Percentiles rank a stretch among this genome's conserved stretches.
Conservation (phyloP, 2,797 vertebrate species). For the Brotula barbata region DNA sequence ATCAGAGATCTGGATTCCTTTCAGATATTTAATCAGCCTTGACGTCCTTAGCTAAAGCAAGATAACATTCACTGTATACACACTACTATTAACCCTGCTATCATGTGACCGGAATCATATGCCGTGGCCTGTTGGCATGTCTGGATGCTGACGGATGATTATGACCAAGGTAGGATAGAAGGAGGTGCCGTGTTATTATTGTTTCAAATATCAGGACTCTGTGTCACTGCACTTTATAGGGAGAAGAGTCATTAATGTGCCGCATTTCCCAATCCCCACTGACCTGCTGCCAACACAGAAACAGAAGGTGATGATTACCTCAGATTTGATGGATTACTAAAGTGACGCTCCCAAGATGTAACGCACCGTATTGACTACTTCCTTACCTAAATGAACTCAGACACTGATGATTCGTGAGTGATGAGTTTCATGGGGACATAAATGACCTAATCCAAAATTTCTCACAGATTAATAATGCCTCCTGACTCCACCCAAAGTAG, state of each 20-base stretch:
- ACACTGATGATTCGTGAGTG: not conserved
- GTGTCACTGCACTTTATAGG: not conserved
- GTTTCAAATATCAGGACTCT: constrained; percentile 4
- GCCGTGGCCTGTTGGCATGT: not conserved
- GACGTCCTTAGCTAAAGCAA: not conserved
- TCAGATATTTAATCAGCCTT: not conserved
- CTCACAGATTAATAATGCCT: not conserved
- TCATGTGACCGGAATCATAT: not conserved
- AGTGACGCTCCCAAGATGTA: no score
- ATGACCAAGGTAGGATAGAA: not conserved
- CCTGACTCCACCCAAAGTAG: constrained; percentile 6
- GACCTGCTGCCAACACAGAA: not conserved
- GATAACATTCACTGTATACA: not conserved
- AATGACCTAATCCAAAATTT: not conserved
- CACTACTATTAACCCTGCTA: constrained; percentile 8
- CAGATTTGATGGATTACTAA: no score
- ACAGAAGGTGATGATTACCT: no score
- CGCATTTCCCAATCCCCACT: not conserved
- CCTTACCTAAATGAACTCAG: no score
- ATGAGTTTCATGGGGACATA: not conserved
- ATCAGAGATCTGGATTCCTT: not conserved
- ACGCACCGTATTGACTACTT: not conserved
- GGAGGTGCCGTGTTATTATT: not conserved
- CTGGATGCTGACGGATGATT: not conserved
- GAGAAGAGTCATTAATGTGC: not conserved